Conservation (phyloP, 1,140 invertebrate species). For the Drosophila mojavensis region DNA sequence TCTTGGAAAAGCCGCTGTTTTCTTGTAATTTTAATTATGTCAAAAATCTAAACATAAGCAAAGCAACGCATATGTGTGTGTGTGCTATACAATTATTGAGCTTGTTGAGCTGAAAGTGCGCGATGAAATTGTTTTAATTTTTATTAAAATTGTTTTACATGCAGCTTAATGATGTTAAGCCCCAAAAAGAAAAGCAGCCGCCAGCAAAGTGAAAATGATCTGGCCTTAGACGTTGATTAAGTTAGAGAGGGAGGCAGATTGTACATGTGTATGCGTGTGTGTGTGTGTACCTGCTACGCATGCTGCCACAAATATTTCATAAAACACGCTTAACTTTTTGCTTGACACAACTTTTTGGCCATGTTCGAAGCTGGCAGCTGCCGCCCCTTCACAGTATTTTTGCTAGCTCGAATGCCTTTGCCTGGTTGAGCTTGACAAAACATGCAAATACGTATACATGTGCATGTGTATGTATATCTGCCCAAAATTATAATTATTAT, state of each 20-base stretch:
- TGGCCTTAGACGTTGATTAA: conserved; percentile 3
- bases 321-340: conserved; percentile 38
- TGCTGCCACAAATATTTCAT: conserved; percentile 60
- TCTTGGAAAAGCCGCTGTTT: background rate
- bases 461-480: conserved; percentile 23
- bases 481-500: conserved; percentile 78
- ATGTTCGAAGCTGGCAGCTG: conserved; percentile 48
- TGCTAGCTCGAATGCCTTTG: background rate
- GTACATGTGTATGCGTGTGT: no score
- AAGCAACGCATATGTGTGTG: conserved; percentile 15
- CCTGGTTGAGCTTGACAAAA: conserved; percentile 23
- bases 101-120: conserved; percentile 50
- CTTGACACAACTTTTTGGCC: conserved; percentile 43
- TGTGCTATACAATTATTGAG: conserved; percentile 58
- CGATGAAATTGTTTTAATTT: conserved; percentile 36
- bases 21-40: conserved; percentile 46
- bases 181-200: conserved; percentile 7
- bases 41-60: conserved; percentile 35
- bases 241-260: background rate
- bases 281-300: conserved; percentile 28
- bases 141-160: conserved; percentile 51
- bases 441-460: conserved; percentile 44
- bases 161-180: conserved; percentile 42
- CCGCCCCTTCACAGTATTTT: conserved; percentile 8
- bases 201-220: conserved; percentile 31